These are phyloP conservation scores for Drosophila macrospina DNA, from an alignment of 2,888 invertebrate genomes.

Conservation along the genomic window DNA sequence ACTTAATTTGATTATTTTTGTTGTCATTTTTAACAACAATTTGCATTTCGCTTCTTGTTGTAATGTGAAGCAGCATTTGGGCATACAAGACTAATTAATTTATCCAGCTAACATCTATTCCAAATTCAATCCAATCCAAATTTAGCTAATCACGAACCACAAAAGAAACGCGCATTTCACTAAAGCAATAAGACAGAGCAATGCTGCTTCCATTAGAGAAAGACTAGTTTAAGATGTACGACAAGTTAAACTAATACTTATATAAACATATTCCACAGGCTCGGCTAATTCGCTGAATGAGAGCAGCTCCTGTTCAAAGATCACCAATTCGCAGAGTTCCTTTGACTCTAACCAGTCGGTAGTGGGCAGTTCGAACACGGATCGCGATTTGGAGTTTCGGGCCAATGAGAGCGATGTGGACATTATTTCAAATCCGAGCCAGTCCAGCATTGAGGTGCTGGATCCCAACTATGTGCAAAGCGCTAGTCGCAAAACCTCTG, in stretches of 20 bases:
- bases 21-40: conserved; percentile 35
- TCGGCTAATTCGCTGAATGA: conserved; percentile 85
- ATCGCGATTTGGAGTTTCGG: conserved; percentile 81
- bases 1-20: conserved; percentile 24
- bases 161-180: conserved; percentile 30
- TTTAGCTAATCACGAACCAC: conserved; percentile 23
- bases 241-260: not conserved
- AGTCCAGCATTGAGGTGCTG: conserved; percentile 89
- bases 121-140: conserved; percentile 30
- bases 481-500: conserved; percentile 84
- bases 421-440: conserved; percentile 90
- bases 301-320: conserved; percentile 85
- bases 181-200: conserved; percentile 27
- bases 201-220: conserved; percentile 69
- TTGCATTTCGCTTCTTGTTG: conserved; percentile 50
- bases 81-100: conserved; percentile 32
- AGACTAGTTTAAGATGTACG: not conserved
- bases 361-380: conserved; percentile 84
- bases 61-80: conserved; percentile 69
- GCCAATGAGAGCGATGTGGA: conserved; percentile 89
- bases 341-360: conserved; percentile 85
- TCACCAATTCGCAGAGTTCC: conserved; percentile 84
- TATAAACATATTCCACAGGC: conserved; percentile 69
- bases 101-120: conserved; percentile 32
- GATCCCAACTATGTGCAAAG: conserved; percentile 82